phyloP scores from a whole-genome alignment of 2,113 vertebrate species.

The Herpailurus yagouaroundi region DNA sequence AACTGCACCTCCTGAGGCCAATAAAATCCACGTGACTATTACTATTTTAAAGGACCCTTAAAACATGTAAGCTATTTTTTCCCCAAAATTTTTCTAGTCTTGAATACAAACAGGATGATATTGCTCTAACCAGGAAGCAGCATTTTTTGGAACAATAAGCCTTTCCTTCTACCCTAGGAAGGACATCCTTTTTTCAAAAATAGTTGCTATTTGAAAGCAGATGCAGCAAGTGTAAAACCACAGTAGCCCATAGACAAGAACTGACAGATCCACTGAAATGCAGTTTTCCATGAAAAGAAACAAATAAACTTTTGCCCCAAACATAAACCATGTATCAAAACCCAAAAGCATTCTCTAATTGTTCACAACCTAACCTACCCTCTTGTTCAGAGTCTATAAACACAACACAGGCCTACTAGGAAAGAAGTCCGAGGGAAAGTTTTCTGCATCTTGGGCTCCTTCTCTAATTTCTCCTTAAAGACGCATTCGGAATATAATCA shows the following conservation, averaged over 20 bases:
- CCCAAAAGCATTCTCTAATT: neutral
- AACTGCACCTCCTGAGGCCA: neutral
- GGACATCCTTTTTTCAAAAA: slow-evolving; percentile 71
- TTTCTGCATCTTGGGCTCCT: neutral
- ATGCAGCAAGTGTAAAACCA: neutral
- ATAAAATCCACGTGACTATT: neutral
- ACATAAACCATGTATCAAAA: neutral
- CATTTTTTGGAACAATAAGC: slow-evolving; percentile 68
- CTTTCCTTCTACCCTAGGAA: slow-evolving; percentile 54
- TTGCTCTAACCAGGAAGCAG: slow-evolving; percentile 56
- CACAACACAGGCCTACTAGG: neutral
- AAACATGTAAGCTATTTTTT: neutral
- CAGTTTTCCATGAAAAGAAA: neutral
- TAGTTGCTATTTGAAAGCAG: slow-evolving; percentile 52
- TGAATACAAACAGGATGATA: slow-evolving; percentile 66
- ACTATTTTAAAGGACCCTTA: neutral
- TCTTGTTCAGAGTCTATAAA: neutral
- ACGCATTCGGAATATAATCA: neutral
- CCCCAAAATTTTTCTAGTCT: neutral
- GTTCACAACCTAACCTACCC: neutral
- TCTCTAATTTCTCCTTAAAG: neutral
- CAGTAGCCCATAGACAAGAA: neutral
- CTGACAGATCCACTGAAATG: neutral
- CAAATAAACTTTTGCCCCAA: neutral
- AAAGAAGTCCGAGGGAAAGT: neutral